Base-by-base conservation (phyloP, 2,888 invertebrate species). In the Drosophila formosana region DNA sequence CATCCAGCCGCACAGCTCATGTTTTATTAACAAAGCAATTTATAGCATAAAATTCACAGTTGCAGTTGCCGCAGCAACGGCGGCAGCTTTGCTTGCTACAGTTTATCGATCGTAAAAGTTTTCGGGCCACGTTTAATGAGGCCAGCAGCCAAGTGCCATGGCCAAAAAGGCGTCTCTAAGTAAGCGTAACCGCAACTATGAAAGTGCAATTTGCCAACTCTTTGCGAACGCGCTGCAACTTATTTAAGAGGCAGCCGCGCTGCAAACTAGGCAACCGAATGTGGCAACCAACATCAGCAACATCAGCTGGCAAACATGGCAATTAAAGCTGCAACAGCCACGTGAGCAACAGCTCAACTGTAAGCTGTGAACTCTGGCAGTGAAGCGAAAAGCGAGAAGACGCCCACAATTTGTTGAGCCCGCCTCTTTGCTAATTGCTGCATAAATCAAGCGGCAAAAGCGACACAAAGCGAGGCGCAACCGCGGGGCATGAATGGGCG, bases 11-110 rank as follows among this genome's bases (percentile, higher is more conserved):
- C 77, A 50, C 67, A 61, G 72, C 76, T 85, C 71, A 80, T 83
- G 72, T 79, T 84, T 88, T 83, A 83, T 83, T 83, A 88, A 88
- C 85, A 85, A 73, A 72, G 80, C 88, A 83, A 88, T 83, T 87
- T 85, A 79, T 77, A 70, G 88, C 88, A 83, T 84, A 72, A 76
- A 82, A 82, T 84, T 62, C 66, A 62, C 65, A 72, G 68, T 67
- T 66, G 69, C 81, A 47, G 57, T 51, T 50, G 34, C 34, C n/a
- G 11, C n/a, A 2, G n/a, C 34, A 37, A n/a, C 34, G n/a, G 3
- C 32, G 32, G 11, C 34, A 32, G 43, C 28, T 1, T 18, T 53
- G 53, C 53, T 56, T 53, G 65, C 73, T 37, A 66, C 66, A 64
- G 51, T 52, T 57, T 69, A 77, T 80, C 68, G 80, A 80, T 80